phyloP scores from a whole-genome alignment of 2,113 vertebrate species.

The Cynocephalus volans region DNA sequence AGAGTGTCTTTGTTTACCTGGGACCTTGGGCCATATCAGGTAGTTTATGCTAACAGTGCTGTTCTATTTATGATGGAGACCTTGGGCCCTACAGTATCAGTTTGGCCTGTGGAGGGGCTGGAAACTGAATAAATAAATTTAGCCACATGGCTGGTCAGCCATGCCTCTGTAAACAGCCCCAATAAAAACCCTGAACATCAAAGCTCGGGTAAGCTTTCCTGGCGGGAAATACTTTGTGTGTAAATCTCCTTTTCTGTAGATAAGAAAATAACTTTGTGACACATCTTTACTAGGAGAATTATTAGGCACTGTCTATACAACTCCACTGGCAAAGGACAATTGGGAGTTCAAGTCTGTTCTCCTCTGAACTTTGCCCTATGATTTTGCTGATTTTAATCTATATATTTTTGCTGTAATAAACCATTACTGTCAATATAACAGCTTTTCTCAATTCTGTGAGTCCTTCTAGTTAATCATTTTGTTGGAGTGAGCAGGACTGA shows the following conservation, averaged over 20 bases:
- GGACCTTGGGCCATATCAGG: neutral
- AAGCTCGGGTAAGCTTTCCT: neutral
- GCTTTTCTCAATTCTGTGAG: neutral
- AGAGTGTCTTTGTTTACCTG: neutral
- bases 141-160: neutral
- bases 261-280: neutral
- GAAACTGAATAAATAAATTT: neutral
- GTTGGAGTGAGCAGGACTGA: too few relatives aligned
- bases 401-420: neutral
- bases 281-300: neutral
- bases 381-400: neutral
- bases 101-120: neutral
- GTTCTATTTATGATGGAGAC: neutral
- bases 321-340: neutral
- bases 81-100: neutral
- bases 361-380: neutral
- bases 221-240: neutral
- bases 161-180: neutral
- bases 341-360: neutral
- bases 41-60: neutral
- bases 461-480: neutral
- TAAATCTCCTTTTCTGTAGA: too few relatives aligned
- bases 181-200: neutral
- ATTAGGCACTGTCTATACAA: neutral
- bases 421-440: neutral